Evolutionary conservation across 2,797 vertebrate genomes (phyloP).

Genomic region (Phalloptychus januarius): DNA sequence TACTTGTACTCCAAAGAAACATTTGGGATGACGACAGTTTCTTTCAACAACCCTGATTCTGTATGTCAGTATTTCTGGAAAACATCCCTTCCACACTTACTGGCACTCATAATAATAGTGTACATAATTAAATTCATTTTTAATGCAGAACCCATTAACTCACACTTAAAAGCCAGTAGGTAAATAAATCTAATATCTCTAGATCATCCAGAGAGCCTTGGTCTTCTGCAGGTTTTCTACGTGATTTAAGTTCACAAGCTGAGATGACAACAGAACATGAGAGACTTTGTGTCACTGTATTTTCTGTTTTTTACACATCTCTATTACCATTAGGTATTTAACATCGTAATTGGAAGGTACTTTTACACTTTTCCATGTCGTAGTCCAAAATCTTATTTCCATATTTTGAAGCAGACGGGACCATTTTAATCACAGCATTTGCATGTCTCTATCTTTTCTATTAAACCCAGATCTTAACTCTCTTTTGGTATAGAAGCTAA

Average conservation of each 20-base stretch:
- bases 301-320: background rate
- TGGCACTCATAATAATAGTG: background rate
- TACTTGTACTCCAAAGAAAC: background rate
- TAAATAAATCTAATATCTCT: background rate
- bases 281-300: background rate
- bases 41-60: slow-evolving; percentile 4
- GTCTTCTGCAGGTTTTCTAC: background rate
- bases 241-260: background rate
- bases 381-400: background rate
- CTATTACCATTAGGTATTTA: background rate
- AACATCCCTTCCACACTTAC: background rate
- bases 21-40: background rate
- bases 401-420: background rate
- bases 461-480: slow-evolving; percentile 38
- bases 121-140: background rate
- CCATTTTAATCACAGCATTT: background rate
- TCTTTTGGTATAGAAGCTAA: slow-evolving; percentile 49
- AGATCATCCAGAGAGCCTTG: background rate
- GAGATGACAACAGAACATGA: background rate
- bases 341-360: background rate
- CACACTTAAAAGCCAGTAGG: background rate
- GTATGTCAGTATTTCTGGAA: background rate
- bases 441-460: background rate
- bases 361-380: background rate
- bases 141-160: background rate